These are phyloP conservation scores for Drosophila kohkoa DNA, from an alignment of 1,140 invertebrate genomes.

Conservation along the genomic window DNA sequence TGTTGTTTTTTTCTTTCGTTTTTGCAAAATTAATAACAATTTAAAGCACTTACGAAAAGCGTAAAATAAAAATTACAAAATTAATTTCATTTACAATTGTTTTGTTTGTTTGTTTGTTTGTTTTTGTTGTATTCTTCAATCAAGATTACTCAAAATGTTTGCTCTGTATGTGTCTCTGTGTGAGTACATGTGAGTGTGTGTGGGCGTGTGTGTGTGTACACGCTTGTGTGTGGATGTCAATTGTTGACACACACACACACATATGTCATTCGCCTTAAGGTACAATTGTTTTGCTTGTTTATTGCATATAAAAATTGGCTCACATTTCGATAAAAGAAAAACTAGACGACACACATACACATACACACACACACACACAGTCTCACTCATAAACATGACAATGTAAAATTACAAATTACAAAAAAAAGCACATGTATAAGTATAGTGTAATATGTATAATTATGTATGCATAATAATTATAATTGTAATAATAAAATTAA, in stretches of 20 bases:
- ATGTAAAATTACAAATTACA: constrained; percentile 18
- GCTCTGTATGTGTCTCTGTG: constrained; percentile 22
- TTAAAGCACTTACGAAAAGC: constrained; percentile 73
- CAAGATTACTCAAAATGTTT: constrained; percentile 26
- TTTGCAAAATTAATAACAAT: constrained; percentile 75
- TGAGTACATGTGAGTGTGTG: constrained; percentile 14
- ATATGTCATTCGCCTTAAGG: constrained; percentile 19
- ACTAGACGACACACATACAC: not conserved
- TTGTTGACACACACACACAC: constrained; percentile 6
- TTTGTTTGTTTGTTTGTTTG: constrained; percentile 10
- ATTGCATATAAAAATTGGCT: constrained; percentile 28
- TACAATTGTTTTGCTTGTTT: constrained; percentile 22
- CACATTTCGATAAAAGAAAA: constrained; percentile 14
- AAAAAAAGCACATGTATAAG: constrained; percentile 13
- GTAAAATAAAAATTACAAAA: constrained; percentile 56
- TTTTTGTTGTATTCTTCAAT: constrained; percentile 13
- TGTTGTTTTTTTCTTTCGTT: constrained; percentile 38
- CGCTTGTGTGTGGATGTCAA: constrained; percentile 1
- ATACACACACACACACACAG: not conserved
- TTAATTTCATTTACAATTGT: constrained; percentile 49
- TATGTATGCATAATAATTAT: constrained; percentile 16
- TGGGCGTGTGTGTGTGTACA: constrained; percentile 10
- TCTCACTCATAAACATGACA: constrained; percentile 8
- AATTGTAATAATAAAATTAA: constrained; percentile 25
- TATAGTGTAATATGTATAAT: constrained; percentile 9